Base-by-base conservation (phyloP, 2,888 invertebrate species). In the Eupelmus urozonus region DNA sequence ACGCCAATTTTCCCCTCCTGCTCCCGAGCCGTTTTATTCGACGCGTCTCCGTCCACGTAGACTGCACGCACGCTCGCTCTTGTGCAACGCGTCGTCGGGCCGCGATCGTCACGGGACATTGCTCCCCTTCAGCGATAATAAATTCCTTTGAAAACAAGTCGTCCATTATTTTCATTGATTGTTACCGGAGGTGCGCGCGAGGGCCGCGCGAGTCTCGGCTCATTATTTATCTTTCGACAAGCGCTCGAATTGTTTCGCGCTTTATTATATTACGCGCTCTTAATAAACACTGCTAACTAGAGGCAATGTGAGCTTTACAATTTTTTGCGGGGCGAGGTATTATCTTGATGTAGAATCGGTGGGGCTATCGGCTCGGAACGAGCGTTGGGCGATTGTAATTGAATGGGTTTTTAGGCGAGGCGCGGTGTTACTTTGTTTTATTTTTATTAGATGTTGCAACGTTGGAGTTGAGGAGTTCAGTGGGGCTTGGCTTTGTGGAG, bases 121-220 rank as follows among this genome's bases (percentile, higher is more conserved):
- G 66, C 60, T 29, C 55, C 71, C 71, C 65, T 65, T 72, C 66
- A 45, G 42, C 63, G 75, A 75, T 79, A 79, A 79, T 76, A 72
- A 76, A 76, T 76, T 74, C 65, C 57, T 69, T 72, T 69, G 67
- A 72, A 66, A 75, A 60, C 62, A 67, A 76, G 42, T 72, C 66
- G 55, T 51, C 70, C 79, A 55, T 79, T 79, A 74, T 72, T 76
- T 67, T 72, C 79, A 79, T 79, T 79, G 79, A 79, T 76, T 79
- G 57, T 79, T 79, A 72, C 72, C 57, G 67, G 23, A 76, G 72
- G 76, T 76, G 72, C 67, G 20, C 57, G 23, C n/a, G 16, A 13
- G 45, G 11, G 23, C 25, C 1, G 45, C 23, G 16, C 18, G 5
- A 1, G 18, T 20, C 1, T 40, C 53, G 42, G 20, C 16, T 60